Conservation (phyloP, 2,113 vertebrate genomes). For the Oxyura jamaicensis region DNA sequence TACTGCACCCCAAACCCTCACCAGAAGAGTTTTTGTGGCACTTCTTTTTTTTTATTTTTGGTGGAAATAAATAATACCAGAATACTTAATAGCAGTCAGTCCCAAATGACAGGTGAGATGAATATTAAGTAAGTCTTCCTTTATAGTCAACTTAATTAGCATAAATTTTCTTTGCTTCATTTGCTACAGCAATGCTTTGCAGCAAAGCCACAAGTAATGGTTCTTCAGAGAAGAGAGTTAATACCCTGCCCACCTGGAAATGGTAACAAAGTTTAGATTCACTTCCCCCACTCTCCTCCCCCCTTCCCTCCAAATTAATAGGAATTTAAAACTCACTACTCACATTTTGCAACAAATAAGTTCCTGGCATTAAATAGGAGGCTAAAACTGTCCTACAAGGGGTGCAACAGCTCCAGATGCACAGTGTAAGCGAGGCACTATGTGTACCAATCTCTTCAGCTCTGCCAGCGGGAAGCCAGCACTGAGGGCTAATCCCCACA, state of each 20-base stretch:
- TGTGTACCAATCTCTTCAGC: not conserved
- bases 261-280: not conserved
- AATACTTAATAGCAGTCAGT: not conserved
- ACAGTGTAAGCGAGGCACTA: accelerated
- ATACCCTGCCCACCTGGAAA: not conserved
- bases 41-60: not conserved
- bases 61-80: not conserved
- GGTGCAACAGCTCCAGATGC: too few species aligned
- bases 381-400: not conserved
- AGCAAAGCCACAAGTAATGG: slow-evolving; percentile 55
- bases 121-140: slow-evolving; percentile 50
- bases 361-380: not conserved
- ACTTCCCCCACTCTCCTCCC: not conserved
- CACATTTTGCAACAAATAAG: not conserved
- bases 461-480: too few species aligned
- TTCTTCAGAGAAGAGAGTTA: not conserved
- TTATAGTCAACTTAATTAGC: slow-evolving; percentile 69
- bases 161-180: slow-evolving; percentile 57
- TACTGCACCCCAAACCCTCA: slow-evolving; percentile 13
- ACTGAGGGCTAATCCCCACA: not conserved
- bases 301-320: not conserved
- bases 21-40: not conserved
- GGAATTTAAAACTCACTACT: not conserved
- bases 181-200: slow-evolving; percentile 46
- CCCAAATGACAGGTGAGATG: slow-evolving; percentile 51